Percentiles rank a stretch among this genome's conserved stretches.
phyloP scores from a whole-genome alignment of 1,140 invertebrate species.

The Arion vulgaris region DNA sequence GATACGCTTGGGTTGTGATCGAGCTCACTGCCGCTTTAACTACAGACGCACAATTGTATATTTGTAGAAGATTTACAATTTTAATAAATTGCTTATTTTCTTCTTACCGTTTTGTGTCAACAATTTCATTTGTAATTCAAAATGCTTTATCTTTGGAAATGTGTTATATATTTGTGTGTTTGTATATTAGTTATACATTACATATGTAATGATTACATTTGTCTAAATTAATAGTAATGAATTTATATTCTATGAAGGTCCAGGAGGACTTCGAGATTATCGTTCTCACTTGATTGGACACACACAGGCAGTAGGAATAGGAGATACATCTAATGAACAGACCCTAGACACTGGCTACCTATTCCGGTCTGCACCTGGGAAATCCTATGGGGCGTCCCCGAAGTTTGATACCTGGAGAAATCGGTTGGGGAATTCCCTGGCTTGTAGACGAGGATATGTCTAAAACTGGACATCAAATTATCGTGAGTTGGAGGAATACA shows the following conservation, averaged over 20 bases:
- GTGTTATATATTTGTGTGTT: too few species aligned
- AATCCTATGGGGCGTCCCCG: conserved; percentile 49
- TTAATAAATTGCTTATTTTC: too few species aligned
- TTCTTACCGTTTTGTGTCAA: too few species aligned
- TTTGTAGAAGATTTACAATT: too few species aligned
- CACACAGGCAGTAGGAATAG: conserved; percentile 49
- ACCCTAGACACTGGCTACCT: conserved; percentile 55
- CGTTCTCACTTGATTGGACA: conserved; percentile 47
- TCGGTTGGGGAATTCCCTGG: conserved; percentile 52
- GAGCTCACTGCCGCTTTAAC: too few species aligned
- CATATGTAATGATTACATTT: too few species aligned
- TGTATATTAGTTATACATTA: too few species aligned
- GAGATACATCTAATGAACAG: conserved; percentile 45
- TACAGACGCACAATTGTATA: too few species aligned
- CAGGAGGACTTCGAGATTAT: conserved; percentile 52
- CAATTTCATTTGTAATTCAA: too few species aligned
- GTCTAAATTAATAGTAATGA: too few species aligned
- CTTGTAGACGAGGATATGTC: conserved; percentile 42
- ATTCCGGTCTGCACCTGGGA: conserved; percentile 47
- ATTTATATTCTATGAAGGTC: conserved; percentile 44
- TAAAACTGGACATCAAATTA: conserved; percentile 51
- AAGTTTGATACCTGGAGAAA: conserved; percentile 46
- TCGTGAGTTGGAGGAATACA: conserved; percentile 41
- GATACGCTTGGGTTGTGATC: too few species aligned
- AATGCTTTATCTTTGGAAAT: too few species aligned